phyloP scores from a whole-genome alignment of 2,888 invertebrate genomes.

The Lamellibrachia columna region DNA sequence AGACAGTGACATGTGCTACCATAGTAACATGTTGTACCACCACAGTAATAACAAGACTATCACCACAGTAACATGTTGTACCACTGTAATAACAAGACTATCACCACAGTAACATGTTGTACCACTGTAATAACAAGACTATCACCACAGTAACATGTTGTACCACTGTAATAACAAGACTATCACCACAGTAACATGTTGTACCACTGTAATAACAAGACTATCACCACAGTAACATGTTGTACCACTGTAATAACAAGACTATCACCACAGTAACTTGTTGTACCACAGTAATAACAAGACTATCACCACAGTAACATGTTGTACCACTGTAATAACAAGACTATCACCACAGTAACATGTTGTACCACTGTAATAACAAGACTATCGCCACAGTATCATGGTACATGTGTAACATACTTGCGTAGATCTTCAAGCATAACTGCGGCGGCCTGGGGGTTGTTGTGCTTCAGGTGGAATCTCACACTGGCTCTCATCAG shows the following conservation, averaged over 20 bases:
- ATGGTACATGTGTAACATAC: conserved; percentile 43
- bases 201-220: background rate
- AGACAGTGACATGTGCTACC: background rate
- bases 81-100: background rate
- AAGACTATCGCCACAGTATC: background rate
- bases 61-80: background rate
- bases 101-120: background rate
- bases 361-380: background rate
- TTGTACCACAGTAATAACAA: background rate
- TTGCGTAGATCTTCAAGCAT: conserved; percentile 83
- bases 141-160: background rate
- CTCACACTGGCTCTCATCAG: conserved; percentile 89
- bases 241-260: background rate
- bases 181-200: background rate
- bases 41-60: background rate
- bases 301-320: background rate
- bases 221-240: background rate
- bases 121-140: background rate
- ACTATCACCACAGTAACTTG: background rate
- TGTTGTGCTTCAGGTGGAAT: conserved; percentile 82
- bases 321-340: background rate
- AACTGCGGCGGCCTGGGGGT: conserved; percentile 79
- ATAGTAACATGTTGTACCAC: background rate
- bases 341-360: background rate
- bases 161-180: too few relatives aligned